Evolutionary conservation across 2,888 invertebrate genomes (phyloP).

Genomic region (Pheosia tremula): DNA sequence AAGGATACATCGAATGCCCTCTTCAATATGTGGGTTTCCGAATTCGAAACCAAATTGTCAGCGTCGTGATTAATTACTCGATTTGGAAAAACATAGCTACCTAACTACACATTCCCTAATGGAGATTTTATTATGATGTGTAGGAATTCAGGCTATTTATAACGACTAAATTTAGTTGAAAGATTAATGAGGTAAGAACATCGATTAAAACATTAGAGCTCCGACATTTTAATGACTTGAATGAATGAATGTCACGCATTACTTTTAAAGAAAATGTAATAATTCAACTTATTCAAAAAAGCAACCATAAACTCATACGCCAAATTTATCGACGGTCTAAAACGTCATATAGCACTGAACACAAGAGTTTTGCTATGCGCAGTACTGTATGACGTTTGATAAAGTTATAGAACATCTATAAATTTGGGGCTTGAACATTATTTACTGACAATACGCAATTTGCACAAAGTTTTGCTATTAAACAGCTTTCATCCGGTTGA

Average conservation of each 20-base stretch:
- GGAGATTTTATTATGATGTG: not conserved
- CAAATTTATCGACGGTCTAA: too few species aligned
- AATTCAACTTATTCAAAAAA: too few species aligned
- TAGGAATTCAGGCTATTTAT: not conserved
- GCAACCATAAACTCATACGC: too few species aligned
- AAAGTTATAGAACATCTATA: not conserved
- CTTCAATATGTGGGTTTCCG: conserved; percentile 8
- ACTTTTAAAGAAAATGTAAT: too few species aligned
- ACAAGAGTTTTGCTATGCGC: too few species aligned
- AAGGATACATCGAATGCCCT: conserved; percentile 7
- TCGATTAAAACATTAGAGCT: too few species aligned
- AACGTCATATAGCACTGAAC: too few species aligned
- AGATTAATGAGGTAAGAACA: too few species aligned
- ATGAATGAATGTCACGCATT: too few species aligned
- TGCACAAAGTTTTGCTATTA: conserved; percentile 22
- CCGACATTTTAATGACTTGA: too few species aligned
- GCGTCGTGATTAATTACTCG: conserved; percentile 14
- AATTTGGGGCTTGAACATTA: not conserved
- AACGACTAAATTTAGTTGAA: too few species aligned
- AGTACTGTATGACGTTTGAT: too few species aligned
- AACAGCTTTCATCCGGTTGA: conserved; percentile 25
- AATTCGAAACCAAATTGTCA: conserved; percentile 11
- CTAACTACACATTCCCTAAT: not conserved
- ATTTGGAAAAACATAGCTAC: conserved; percentile 4
- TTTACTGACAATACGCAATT: conserved; percentile 1